Evolutionary conservation across 2,888 invertebrate species (phyloP).

Genomic region (Meiosimyza platycephala): DNA sequence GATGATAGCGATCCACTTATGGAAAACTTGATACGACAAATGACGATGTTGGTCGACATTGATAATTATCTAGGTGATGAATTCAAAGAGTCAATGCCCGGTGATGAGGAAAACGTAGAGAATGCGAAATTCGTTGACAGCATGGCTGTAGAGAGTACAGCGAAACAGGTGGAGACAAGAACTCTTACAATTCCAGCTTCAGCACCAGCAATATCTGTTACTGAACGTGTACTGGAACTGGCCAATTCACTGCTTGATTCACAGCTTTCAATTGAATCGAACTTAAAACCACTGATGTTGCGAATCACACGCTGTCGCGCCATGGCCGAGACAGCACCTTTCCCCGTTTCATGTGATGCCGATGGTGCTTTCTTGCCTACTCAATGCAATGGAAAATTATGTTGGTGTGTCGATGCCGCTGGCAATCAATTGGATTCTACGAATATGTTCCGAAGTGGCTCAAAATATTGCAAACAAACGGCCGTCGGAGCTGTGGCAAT

Average conservation of each 20-base stretch:
- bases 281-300: slow-evolving; percentile 54
- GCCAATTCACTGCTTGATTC: slow-evolving; percentile 62
- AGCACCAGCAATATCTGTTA: slow-evolving; percentile 61
- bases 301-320: slow-evolving; percentile 68
- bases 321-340: slow-evolving; percentile 63
- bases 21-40: slow-evolving; percentile 78
- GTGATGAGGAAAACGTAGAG: slow-evolving; percentile 38
- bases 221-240: slow-evolving; percentile 60
- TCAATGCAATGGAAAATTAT: slow-evolving; percentile 75
- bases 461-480: slow-evolving; percentile 73
- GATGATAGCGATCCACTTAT: slow-evolving; percentile 70
- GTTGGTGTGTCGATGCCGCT: slow-evolving; percentile 91
- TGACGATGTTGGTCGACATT: slow-evolving; percentile 71
- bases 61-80: slow-evolving; percentile 55
- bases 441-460: slow-evolving; percentile 71
- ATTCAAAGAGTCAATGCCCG: not conserved
- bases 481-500: slow-evolving; percentile 81
- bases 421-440: slow-evolving; percentile 76
- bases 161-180: slow-evolving; percentile 15
- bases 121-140: slow-evolving; percentile 36
- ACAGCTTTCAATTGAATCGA: slow-evolving; percentile 59
- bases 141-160: slow-evolving; percentile 45
- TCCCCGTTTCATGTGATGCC: slow-evolving; percentile 73
- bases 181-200: slow-evolving; percentile 44
- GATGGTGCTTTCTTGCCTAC: slow-evolving; percentile 79